A percentile compares a stretch with the other conserved stretches of the same genome.
Conservation (phyloP, 2,797 vertebrate species). For the Sebastes vulpes region DNA sequence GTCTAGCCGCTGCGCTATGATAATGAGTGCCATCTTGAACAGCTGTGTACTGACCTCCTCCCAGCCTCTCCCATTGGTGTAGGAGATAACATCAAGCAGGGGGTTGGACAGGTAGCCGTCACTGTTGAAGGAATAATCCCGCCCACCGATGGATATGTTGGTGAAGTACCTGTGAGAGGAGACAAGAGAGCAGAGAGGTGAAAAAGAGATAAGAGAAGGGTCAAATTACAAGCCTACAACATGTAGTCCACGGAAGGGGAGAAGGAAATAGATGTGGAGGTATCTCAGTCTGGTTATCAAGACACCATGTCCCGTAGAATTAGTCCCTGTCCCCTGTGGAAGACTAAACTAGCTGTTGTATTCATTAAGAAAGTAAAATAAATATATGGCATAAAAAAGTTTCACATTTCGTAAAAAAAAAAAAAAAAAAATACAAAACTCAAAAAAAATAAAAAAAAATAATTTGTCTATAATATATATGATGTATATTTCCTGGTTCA, state of each 20-base stretch:
- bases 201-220: neutral
- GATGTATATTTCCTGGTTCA: no score
- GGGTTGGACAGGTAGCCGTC: conserved; percentile 95
- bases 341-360: neutral
- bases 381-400: neutral
- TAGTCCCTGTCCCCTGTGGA: neutral
- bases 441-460: neutral
- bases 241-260: no score
- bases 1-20: conserved; percentile 3
- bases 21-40: conserved; percentile 21
- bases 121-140: conserved; percentile 95
- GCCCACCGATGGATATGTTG: conserved; percentile 93
- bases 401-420: neutral
- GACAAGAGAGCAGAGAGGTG: neutral
- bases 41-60: conserved; percentile 90
- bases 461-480: no score
- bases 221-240: neutral
- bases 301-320: neutral
- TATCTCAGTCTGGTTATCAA: neutral
- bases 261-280: neutral
- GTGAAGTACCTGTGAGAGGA: conserved; percentile 90
- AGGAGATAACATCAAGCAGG: conserved; percentile 94
- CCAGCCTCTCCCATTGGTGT: conserved; percentile 92
- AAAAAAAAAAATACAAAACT: neutral
- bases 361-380: neutral